Evolutionary conservation across 1,140 invertebrate species (phyloP).

Genomic region (Heliconius hermathena): DNA sequence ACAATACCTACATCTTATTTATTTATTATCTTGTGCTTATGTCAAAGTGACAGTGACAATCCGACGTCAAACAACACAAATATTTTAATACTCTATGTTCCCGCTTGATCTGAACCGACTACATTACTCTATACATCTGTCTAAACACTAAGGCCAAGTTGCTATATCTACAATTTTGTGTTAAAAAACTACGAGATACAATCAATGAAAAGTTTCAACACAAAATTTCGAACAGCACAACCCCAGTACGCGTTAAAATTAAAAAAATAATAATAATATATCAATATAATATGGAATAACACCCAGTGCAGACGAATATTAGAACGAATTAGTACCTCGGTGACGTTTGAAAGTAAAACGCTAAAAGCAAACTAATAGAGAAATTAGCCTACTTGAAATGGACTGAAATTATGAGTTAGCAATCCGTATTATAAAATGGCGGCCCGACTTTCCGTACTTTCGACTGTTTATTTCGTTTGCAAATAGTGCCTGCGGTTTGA

Average conservation of each 20-base stretch:
- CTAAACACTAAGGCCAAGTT: constrained; percentile 74
- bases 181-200: constrained; percentile 47
- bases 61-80: constrained; percentile 23
- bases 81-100: constrained; percentile 53
- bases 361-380: constrained; percentile 32
- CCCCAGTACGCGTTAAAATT: constrained; percentile 55
- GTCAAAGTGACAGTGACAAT: constrained; percentile 12
- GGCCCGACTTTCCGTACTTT: neutral
- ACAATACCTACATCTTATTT: too few species aligned
- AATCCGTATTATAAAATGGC: constrained; percentile 6
- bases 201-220: constrained; percentile 53
- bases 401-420: constrained; percentile 24
- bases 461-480: neutral
- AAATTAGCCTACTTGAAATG: constrained; percentile 34
- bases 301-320: constrained; percentile 43
- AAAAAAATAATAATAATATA: constrained; percentile 36
- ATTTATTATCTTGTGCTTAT: constrained; percentile 2
- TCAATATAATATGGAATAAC: constrained; percentile 56
- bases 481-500: neutral
- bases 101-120: constrained; percentile 59
- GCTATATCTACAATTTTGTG: constrained; percentile 80
- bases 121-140: constrained; percentile 68
- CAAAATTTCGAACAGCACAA: constrained; percentile 72
- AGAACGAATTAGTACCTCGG: constrained; percentile 43
- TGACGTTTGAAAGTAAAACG: constrained; percentile 36